phyloP scores from a whole-genome alignment of 2,113 vertebrate genomes.

The Sus scrofa region T2T-Sscrofa CM000812.6:281573001-281573500 shows the following conservation, averaged over 20 bases:
- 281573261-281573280: too few relatives aligned
- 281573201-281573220: too few relatives aligned
- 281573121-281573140: background rate
- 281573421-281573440: background rate
- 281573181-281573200: too few relatives aligned
- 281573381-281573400: background rate
- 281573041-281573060: background rate
- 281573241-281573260: too few relatives aligned
- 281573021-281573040: background rate
- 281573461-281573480: rapidly evolving
- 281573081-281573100: background rate
- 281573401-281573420: background rate
- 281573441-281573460: rapidly evolving
- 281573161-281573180: background rate
- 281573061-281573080: background rate
- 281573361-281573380: too few relatives aligned
- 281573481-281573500: rapidly evolving
- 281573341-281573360: too few relatives aligned
- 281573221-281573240: too few relatives aligned
- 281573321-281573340: too few relatives aligned
- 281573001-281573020: background rate
- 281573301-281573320: too few relatives aligned
- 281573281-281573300: too few relatives aligned
- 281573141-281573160: background rate
- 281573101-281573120: background rate